These are phyloP conservation scores for Fistularia commersonii DNA, from an alignment of 2,797 vertebrate species.

Conservation along the genomic window DNA sequence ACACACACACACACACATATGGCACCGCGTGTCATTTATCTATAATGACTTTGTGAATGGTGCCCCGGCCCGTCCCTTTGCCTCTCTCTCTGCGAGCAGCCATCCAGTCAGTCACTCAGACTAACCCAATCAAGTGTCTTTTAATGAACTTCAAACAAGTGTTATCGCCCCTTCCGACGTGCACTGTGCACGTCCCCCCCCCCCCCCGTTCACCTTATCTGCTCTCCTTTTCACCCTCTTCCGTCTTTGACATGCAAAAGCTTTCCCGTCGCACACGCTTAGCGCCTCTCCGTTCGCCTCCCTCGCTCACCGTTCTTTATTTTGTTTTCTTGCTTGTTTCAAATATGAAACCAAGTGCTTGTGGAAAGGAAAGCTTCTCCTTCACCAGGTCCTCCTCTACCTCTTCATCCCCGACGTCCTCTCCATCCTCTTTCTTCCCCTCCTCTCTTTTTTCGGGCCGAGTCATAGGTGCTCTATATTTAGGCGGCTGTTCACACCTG, in stretches of 20 bases:
- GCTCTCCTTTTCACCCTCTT: conserved; percentile 39
- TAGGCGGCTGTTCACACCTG: no score
- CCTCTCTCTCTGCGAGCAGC: conserved; percentile 61
- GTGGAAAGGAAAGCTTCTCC: no score
- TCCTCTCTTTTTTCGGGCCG: no score
- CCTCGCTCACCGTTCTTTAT: conserved; percentile 40
- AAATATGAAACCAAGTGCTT: no score
- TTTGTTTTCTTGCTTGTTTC: no score
- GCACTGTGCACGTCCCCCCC: conserved; percentile 42
- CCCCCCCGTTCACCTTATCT: conserved; percentile 61
- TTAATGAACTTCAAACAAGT: conserved; percentile 87
- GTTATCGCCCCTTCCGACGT: conserved; percentile 68
- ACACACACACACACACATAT: conserved; percentile 1
- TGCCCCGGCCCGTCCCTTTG: conserved; percentile 76
- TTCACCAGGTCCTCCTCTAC: no score
- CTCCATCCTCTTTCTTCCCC: no score
- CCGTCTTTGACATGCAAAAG: conserved; percentile 55
- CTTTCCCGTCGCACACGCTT: conserved; percentile 45
- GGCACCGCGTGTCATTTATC: conserved; percentile 86
- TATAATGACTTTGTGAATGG: conserved; percentile 89
- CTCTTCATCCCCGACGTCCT: no score
- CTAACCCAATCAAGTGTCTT: conserved; percentile 79
- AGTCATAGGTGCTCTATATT: no score
- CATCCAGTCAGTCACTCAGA: conserved; percentile 78
- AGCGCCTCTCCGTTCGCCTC: conserved; percentile 16